Conservation (phyloP, 2,888 invertebrate genomes). For the Argyresthia goedartella region DNA sequence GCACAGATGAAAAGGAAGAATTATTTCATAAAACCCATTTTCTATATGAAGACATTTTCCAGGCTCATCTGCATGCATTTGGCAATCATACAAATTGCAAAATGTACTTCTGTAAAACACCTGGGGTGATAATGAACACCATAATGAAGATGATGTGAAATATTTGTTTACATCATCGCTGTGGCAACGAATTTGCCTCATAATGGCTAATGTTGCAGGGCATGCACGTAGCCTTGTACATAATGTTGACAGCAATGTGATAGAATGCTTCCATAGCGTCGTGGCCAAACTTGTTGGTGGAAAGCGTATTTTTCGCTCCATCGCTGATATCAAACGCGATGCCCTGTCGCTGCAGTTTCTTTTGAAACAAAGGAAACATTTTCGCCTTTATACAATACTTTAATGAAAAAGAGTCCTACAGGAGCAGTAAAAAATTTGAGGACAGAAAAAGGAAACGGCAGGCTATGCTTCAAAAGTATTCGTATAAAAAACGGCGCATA, state of each 20-base stretch:
- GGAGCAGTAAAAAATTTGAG: not conserved
- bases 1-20: slow-evolving; percentile 3
- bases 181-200: slow-evolving; percentile 1
- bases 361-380: slow-evolving; percentile 16
- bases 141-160: not conserved
- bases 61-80: slow-evolving; percentile 17
- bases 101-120: slow-evolving; percentile 11
- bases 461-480: not conserved
- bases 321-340: slow-evolving; percentile 20
- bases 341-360: slow-evolving; percentile 20
- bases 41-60: slow-evolving; percentile 11
- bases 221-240: slow-evolving; percentile 10
- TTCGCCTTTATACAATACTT: not conserved
- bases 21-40: slow-evolving; percentile 2
- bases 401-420: not conserved
- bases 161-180: slow-evolving; percentile 5
- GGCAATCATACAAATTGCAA: slow-evolving; percentile 17
- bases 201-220: not conserved
- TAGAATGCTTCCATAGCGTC: slow-evolving; percentile 21
- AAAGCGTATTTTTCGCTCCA: slow-evolving; percentile 20
- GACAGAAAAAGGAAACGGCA: not conserved
- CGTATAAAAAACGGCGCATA: not conserved
- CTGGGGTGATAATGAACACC: slow-evolving; percentile 4
- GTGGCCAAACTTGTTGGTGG: slow-evolving; percentile 24
- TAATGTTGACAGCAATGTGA: slow-evolving; percentile 19